These are phyloP conservation scores for Cephus spinipes DNA, from an alignment of 2,888 invertebrate species.

Conservation along the genomic window DNA sequence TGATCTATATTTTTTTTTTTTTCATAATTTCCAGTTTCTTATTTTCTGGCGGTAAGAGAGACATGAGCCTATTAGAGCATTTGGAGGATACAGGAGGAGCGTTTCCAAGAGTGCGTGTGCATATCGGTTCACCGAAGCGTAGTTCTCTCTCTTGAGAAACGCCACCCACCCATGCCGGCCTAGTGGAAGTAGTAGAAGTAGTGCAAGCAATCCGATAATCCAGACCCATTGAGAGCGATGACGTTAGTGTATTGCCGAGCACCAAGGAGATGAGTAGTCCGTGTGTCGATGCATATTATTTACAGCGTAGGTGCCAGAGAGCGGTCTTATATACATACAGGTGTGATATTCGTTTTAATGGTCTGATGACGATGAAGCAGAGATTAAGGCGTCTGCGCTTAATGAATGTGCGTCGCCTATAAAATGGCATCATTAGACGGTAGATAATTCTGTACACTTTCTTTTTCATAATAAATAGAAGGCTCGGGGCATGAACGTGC, in stretches of 20 bases:
- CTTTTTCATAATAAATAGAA: background rate
- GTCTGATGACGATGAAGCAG: slow-evolving; percentile 59
- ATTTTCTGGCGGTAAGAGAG: too few species aligned
- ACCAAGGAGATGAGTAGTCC: slow-evolving; percentile 55
- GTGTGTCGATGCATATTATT: slow-evolving; percentile 64
- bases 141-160: too few species aligned
- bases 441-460: background rate
- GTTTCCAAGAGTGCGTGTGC: too few species aligned
- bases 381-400: slow-evolving; percentile 27
- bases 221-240: slow-evolving; percentile 65
- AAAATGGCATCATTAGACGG: background rate
- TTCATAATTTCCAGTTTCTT: too few species aligned
- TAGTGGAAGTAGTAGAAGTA: slow-evolving; percentile 29
- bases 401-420: slow-evolving; percentile 12
- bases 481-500: background rate
- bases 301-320: slow-evolving; percentile 60
- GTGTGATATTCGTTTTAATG: slow-evolving; percentile 57
- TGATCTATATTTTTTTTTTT: too few species aligned
- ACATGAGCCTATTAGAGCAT: too few species aligned
- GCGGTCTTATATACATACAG: slow-evolving; percentile 52
- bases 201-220: slow-evolving; percentile 65
- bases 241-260: slow-evolving; percentile 63
- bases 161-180: too few species aligned
- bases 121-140: too few species aligned
- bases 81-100: too few species aligned